Conservation (phyloP, 2,888 invertebrate genomes). For the Zygothrica quintamaculata region DNA sequence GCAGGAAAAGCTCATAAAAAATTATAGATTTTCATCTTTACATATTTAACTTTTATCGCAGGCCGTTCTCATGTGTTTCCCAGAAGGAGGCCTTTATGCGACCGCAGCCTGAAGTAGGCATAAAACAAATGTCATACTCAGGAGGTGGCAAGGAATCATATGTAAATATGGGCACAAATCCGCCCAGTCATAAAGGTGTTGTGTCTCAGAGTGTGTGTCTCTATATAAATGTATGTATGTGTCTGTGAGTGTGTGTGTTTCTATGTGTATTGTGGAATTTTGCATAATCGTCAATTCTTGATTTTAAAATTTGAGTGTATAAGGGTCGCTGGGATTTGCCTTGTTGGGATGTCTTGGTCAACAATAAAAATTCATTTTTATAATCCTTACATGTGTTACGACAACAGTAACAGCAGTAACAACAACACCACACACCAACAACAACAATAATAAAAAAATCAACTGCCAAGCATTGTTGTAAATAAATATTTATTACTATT, state of each 20-base stretch:
- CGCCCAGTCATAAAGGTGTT: constrained; percentile 62
- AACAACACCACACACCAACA: constrained; percentile 40
- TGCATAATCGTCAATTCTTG: constrained; percentile 79
- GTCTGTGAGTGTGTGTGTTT: constrained; percentile 23
- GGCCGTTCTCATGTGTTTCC: constrained; percentile 66
- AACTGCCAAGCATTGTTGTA: constrained; percentile 37
- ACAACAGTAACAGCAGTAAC: constrained; percentile 50
- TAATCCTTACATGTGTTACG: constrained; percentile 74
- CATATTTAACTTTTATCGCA: constrained; percentile 79
- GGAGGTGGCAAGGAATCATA: constrained; percentile 57
- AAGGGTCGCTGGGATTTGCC: constrained; percentile 21
- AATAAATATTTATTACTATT: constrained; percentile 78
- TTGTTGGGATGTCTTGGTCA: constrained; percentile 58
- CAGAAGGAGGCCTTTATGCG: constrained; percentile 58
- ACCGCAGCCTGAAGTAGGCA: constrained; percentile 70
- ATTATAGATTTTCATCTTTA: constrained; percentile 79
- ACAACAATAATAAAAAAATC: constrained; percentile 22
- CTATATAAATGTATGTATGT: no score
- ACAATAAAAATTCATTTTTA: constrained; percentile 76
- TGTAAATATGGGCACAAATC: constrained; percentile 25
- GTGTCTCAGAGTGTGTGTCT: constrained; percentile 13
- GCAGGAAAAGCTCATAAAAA: constrained; percentile 70
- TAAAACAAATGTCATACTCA: constrained; percentile 79
- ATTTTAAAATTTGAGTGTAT: constrained; percentile 68
- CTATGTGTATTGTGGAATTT: constrained; percentile 59